A percentile compares a stretch with the other conserved stretches of the same genome.
phyloP scores from a whole-genome alignment of 2,888 invertebrate genomes.

The Brachynemurus nebulosus region DNA sequence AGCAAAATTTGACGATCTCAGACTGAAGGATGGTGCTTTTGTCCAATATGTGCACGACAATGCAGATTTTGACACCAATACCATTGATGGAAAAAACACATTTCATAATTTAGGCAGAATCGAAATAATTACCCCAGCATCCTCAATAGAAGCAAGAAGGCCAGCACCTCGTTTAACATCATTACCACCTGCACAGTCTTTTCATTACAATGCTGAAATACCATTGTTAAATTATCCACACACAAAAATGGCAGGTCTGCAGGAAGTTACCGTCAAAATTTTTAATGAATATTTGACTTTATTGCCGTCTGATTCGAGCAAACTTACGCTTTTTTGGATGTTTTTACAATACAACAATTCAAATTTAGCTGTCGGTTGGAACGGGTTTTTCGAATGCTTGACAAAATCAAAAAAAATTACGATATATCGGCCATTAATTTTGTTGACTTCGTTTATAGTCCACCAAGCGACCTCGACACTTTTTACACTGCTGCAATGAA shows the following conservation, averaged over 20 bases:
- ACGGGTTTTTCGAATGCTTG: not conserved
- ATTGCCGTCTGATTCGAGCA: not conserved
- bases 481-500: not conserved
- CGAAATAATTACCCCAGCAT: not conserved
- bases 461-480: not conserved
- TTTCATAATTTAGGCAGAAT: not conserved
- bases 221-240: not conserved
- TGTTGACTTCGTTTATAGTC: not conserved
- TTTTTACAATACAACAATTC: not conserved
- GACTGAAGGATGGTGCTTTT: not conserved
- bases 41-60: not conserved
- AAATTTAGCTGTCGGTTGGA: not conserved
- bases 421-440: not conserved
- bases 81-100: not conserved
- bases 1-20: not conserved
- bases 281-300: not conserved
- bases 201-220: not conserved
- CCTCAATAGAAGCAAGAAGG: not conserved
- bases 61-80: conserved; percentile 2
- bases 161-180: not conserved
- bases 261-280: not conserved
- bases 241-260: not conserved
- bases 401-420: not conserved
- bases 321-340: not conserved
- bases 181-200: not conserved